A percentile compares a stretch with the other conserved stretches of the same genome.
Evolutionary conservation across 2,888 invertebrate genomes (phyloP).

Genomic region (Sphaerophoria taeniata): DNA sequence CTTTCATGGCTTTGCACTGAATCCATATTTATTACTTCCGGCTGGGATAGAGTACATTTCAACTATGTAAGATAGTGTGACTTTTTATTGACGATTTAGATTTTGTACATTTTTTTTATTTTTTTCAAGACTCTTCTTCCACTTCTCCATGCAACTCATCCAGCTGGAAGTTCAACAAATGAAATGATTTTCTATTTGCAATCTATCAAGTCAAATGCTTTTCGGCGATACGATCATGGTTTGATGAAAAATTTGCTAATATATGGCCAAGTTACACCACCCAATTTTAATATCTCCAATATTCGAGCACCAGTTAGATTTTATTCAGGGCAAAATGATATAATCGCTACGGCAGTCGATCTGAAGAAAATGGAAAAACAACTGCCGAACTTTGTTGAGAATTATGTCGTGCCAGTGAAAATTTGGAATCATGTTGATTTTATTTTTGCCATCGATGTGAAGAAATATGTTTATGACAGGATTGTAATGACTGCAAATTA

Average conservation of each 20-base stretch:
- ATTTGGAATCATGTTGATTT: constrained; percentile 89
- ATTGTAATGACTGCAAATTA: constrained; percentile 74
- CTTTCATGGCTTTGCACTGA: constrained; percentile 79
- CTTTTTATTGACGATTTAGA: constrained; percentile 72
- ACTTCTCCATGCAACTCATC: constrained; percentile 86
- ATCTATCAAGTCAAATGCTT: constrained; percentile 83
- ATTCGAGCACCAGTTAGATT: constrained; percentile 86
- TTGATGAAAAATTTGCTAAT: constrained; percentile 83
- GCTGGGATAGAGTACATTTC: constrained; percentile 80
- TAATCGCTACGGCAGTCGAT: constrained; percentile 85
- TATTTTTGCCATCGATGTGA: constrained; percentile 86
- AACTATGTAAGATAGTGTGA: constrained; percentile 78
- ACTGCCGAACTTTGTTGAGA: constrained; percentile 83
- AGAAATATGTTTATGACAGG: constrained; percentile 84
- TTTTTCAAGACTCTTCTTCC: constrained; percentile 86
- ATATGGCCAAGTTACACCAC: constrained; percentile 85
- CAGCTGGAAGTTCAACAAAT: constrained; percentile 88
- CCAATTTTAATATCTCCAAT: constrained; percentile 85
- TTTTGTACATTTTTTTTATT: neutral
- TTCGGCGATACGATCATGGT: constrained; percentile 85
- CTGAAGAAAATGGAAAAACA: constrained; percentile 82
- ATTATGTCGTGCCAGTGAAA: constrained; percentile 83
- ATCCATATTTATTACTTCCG: constrained; percentile 79
- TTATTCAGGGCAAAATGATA: constrained; percentile 87
- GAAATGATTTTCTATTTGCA: constrained; percentile 90